Evolutionary conservation across 2,888 invertebrate genomes (phyloP).

Genomic region (Oegoconia quadripuncta): DNA sequence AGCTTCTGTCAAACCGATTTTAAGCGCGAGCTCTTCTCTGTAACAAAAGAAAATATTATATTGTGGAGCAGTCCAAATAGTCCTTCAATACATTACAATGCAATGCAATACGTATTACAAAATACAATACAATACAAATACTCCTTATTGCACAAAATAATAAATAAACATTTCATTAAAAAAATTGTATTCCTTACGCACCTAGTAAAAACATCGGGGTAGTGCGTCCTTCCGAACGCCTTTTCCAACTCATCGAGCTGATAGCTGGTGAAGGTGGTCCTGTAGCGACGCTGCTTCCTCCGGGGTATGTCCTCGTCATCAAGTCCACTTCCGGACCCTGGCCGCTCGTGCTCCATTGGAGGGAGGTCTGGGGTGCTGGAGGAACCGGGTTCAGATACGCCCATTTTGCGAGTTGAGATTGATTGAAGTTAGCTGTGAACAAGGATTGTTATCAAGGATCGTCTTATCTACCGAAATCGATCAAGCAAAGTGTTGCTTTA

Average conservation of each 20-base stretch:
- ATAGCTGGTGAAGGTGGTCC: constrained; percentile 96
- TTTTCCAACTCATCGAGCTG: constrained; percentile 98
- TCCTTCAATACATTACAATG: too few species aligned
- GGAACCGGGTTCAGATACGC: constrained; percentile 64
- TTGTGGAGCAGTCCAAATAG: constrained; percentile 10
- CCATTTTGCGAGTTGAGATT: too few species aligned
- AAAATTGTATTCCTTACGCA: too few species aligned
- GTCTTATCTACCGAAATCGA: too few species aligned
- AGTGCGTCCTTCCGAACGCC: constrained; percentile 98
- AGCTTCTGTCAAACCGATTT: constrained; percentile 96
- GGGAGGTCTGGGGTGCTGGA: constrained; percentile 57
- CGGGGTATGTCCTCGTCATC: constrained; percentile 90
- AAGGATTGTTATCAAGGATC: too few species aligned
- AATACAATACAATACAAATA: too few species aligned
- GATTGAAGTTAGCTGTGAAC: too few species aligned
- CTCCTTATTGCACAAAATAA: constrained; percentile 10
- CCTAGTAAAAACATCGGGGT: constrained; percentile 98
- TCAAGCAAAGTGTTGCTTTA: too few species aligned
- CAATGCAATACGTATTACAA: too few species aligned
- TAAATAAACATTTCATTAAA: constrained; percentile 9
- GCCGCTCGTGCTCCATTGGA: constrained; percentile 52
- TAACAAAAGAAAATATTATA: constrained; percentile 61
- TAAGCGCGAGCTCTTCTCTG: constrained; percentile 96
- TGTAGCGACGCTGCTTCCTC: constrained; percentile 93
- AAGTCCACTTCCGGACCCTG: constrained; percentile 63